Conservation (phyloP, 2,797 vertebrate genomes). For the Sebastes elongatus region DNA sequence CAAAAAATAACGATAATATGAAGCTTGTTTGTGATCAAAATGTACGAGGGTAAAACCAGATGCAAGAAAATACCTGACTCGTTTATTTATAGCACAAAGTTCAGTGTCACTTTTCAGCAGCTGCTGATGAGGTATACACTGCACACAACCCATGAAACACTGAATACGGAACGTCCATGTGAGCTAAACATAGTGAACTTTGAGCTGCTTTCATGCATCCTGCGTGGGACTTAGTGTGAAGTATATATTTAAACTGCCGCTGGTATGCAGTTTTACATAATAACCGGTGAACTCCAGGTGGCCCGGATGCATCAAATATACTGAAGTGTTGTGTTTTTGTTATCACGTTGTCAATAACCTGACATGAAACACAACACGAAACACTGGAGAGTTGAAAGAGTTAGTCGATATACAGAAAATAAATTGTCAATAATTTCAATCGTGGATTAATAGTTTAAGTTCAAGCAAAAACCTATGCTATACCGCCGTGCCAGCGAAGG, state of each 20-base stretch:
- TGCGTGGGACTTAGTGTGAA: background rate
- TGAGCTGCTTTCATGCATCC: conserved; percentile 15
- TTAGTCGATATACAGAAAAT: background rate
- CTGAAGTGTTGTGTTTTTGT: background rate
- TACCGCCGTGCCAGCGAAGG: no score
- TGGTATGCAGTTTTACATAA: conserved; percentile 5
- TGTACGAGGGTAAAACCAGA: background rate
- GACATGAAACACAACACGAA: background rate
- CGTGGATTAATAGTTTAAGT: no score
- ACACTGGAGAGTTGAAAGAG: background rate
- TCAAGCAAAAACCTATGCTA: no score
- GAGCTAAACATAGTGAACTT: conserved; percentile 31
- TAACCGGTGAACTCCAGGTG: conserved; percentile 17
- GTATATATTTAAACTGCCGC: conserved; percentile 24
- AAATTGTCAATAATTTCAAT: no score
- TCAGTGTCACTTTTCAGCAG: conserved; percentile 32
- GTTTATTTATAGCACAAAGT: conserved; percentile 23
- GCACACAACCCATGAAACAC: conserved; percentile 3
- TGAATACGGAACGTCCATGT: conserved; percentile 3
- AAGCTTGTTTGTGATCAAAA: background rate
- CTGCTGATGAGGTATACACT: background rate
- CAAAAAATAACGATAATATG: background rate
- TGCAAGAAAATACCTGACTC: background rate
- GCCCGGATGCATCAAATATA: background rate
- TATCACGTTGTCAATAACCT: background rate